Percentiles rank a stretch among this genome's conserved stretches.
Evolutionary conservation across 1,140 invertebrate genomes (phyloP).

Genomic region (Paralvinella palmiformis): DNA sequence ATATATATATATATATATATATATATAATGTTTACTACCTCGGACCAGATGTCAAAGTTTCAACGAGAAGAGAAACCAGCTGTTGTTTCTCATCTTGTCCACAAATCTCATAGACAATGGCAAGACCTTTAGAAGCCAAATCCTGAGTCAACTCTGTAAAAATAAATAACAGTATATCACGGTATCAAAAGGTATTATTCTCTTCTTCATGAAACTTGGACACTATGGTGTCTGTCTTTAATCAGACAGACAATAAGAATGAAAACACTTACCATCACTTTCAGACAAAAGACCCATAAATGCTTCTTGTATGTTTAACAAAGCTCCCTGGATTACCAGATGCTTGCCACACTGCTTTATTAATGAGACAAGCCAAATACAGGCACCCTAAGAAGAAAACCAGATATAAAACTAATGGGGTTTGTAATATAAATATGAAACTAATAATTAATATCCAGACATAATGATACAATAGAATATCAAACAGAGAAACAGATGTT

Average conservation of each 20-base stretch:
- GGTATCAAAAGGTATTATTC: background rate
- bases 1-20: conserved; percentile 5
- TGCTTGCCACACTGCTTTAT: conserved; percentile 71
- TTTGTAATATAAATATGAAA: too few species aligned
- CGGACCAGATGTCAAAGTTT: conserved; percentile 70
- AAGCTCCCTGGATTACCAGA: conserved; percentile 59
- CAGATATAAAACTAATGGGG: background rate
- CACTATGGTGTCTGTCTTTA: background rate
- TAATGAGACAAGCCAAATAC: conserved; percentile 77
- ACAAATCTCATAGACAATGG: conserved; percentile 76
- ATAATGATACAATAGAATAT: too few species aligned
- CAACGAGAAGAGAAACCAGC: conserved; percentile 70
- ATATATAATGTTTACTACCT: conserved; percentile 47
- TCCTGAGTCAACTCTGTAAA: conserved; percentile 71
- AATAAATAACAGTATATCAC: background rate
- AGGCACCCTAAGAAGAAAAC: conserved; percentile 59
- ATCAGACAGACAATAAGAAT: background rate
- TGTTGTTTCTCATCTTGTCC: conserved; percentile 61
- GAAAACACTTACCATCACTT: conserved; percentile 67
- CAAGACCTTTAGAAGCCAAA: conserved; percentile 82
- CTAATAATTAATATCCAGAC: too few species aligned
- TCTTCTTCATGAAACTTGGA: background rate
- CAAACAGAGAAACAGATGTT: too few species aligned
- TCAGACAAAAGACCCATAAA: conserved; percentile 85
- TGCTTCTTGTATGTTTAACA: conserved; percentile 68